phyloP scores from a whole-genome alignment of 2,888 invertebrate species.

The Aethes cnicana region DNA sequence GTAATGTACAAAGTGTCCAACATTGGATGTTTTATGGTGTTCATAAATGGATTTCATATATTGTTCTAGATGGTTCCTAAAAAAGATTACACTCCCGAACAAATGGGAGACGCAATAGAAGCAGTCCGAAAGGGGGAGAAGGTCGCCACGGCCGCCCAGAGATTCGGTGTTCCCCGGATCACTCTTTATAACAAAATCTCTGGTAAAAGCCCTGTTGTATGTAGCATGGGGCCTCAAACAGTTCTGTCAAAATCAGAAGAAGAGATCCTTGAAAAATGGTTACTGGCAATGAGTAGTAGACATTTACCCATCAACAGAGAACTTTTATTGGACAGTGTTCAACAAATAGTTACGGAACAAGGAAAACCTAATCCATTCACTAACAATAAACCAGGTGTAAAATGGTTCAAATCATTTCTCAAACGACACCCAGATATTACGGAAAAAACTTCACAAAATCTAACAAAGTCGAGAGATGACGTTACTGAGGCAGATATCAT shows the following conservation, averaged over 20 bases:
- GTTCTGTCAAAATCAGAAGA: slow-evolving; percentile 33
- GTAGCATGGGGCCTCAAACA: slow-evolving; percentile 37
- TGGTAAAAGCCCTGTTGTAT: slow-evolving; percentile 29
- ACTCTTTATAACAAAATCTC: slow-evolving; percentile 26
- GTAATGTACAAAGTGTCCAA: slow-evolving; percentile 1
- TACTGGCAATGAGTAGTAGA: slow-evolving; percentile 34
- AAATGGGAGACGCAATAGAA: slow-evolving; percentile 12
- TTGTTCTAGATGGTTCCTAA: slow-evolving; percentile 12
- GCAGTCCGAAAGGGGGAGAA: slow-evolving; percentile 5
- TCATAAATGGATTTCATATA: slow-evolving; percentile 4
- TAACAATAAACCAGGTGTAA: slow-evolving; percentile 40
- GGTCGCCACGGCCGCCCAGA: neutral
- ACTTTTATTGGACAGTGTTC: slow-evolving; percentile 36
- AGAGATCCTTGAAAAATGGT: slow-evolving; percentile 37
- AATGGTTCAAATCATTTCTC: slow-evolving; percentile 40
- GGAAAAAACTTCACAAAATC: slow-evolving; percentile 38
- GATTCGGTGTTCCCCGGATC: neutral
- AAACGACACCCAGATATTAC: slow-evolving; percentile 38
- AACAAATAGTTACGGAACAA: slow-evolving; percentile 30
- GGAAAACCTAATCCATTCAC: slow-evolving; percentile 32
- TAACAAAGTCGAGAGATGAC: slow-evolving; percentile 36
- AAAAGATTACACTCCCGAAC: slow-evolving; percentile 10
- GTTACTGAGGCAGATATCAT: slow-evolving; percentile 40
- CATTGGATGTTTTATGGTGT: neutral
- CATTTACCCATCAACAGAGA: slow-evolving; percentile 39